Evolutionary conservation across 2,113 vertebrate species (phyloP).

Genomic region (Arenaria interpres): DNA sequence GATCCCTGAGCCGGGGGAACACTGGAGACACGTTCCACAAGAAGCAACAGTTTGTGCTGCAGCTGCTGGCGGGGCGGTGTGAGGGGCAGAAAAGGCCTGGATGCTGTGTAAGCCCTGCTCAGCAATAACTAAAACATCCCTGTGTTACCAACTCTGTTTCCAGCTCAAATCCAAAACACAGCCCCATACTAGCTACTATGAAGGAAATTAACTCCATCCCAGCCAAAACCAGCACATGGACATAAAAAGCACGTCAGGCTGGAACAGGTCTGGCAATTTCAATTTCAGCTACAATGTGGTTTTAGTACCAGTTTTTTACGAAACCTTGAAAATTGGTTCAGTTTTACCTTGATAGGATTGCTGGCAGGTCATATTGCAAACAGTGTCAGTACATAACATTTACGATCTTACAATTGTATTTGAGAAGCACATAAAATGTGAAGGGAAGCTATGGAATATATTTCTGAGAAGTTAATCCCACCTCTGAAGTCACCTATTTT

Average conservation of each 20-base stretch:
- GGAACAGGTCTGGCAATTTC: not conserved
- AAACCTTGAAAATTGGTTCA: not conserved
- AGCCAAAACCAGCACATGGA: not conserved
- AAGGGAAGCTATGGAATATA: not conserved
- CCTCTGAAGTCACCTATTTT: not conserved
- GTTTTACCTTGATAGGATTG: not conserved
- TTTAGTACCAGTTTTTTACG: conserved; percentile 13
- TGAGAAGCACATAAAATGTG: not conserved
- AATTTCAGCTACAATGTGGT: not conserved
- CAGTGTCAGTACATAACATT: not conserved
- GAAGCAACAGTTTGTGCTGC: not conserved
- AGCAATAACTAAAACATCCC: not conserved
- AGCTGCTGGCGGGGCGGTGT: not conserved
- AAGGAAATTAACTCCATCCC: not conserved
- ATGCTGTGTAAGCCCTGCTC: not conserved
- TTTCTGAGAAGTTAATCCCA: not conserved
- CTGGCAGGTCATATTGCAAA: not conserved
- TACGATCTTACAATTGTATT: not conserved
- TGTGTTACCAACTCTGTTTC: not conserved
- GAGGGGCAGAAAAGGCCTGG: not conserved
- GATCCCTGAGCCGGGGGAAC: accelerated
- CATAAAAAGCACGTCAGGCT: not conserved
- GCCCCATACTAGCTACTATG: not conserved
- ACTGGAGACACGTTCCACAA: not conserved
- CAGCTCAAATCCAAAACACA: not conserved